These are phyloP conservation scores for Grapholita molesta DNA, from an alignment of 1,140 invertebrate species.

Conservation along the genomic window DNA sequence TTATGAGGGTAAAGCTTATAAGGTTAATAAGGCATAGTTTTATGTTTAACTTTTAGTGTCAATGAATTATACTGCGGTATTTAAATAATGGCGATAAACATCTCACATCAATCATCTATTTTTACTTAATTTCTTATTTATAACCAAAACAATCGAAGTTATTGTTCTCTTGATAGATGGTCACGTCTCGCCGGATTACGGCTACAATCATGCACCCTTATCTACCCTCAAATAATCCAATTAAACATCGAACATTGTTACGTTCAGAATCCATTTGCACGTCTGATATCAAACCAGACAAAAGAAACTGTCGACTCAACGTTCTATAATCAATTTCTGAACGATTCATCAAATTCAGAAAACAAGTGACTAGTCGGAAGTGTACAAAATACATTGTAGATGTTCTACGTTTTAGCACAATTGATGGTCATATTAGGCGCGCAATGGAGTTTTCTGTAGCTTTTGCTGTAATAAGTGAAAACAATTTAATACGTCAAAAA, in stretches of 20 bases:
- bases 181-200: neutral
- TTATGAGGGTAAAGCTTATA: too few species aligned
- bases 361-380: conserved; percentile 19
- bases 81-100: neutral
- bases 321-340: conserved; percentile 60
- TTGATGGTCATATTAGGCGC: neutral
- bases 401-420: neutral
- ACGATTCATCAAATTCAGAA: conserved; percentile 30
- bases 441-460: neutral
- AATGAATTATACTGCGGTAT: neutral
- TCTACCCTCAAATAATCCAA: conserved; percentile 40
- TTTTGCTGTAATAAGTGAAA: neutral
- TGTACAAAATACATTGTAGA: neutral
- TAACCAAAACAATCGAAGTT: neutral
- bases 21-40: too few species aligned
- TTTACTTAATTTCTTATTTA: neutral
- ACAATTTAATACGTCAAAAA: neutral
- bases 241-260: conserved; percentile 51
- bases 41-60: neutral
- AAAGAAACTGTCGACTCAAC: conserved; percentile 62
- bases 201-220: conserved; percentile 1
- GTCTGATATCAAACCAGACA: conserved; percentile 40
- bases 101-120: neutral
- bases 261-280: conserved; percentile 47
- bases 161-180: conserved; percentile 13